These are phyloP conservation scores for Cochlearius cochlearius DNA, from an alignment of 2,113 vertebrate genomes.

Conservation along the genomic window DNA sequence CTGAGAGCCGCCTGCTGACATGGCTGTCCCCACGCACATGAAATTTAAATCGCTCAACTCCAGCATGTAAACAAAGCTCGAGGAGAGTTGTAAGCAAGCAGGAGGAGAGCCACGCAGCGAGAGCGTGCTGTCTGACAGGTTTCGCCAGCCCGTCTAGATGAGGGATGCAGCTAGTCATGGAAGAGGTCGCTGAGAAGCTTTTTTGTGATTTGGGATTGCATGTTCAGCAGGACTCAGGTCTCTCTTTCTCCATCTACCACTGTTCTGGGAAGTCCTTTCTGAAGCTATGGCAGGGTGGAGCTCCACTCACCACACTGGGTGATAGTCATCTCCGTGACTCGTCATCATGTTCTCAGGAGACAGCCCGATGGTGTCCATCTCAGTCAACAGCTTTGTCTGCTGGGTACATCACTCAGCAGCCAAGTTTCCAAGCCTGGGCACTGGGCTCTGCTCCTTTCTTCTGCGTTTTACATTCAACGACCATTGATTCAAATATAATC, in stretches of 20 bases:
- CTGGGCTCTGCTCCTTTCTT: not conserved
- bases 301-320: not conserved
- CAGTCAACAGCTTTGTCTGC: not conserved
- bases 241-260: not conserved
- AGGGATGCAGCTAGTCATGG: not conserved
- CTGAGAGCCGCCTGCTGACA: not conserved
- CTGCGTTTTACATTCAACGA: not conserved
- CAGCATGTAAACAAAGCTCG: not conserved
- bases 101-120: accelerated
- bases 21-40: accelerated
- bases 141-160: not conserved
- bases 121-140: not conserved
- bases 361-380: not conserved
- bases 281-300: not conserved
- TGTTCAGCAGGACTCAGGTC: not conserved
- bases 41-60: not conserved
- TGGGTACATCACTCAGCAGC: not conserved
- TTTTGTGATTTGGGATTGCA: accelerated
- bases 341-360: not conserved
- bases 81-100: not conserved
- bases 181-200: not conserved
- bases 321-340: not conserved
- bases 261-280: not conserved
- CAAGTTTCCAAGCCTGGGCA: not conserved
- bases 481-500: accelerated